Percentiles rank a stretch among this genome's conserved stretches.
These are phyloP conservation scores for Tetraneura akinire DNA, from an alignment of 1,140 invertebrate species.

Conservation along the genomic window DNA sequence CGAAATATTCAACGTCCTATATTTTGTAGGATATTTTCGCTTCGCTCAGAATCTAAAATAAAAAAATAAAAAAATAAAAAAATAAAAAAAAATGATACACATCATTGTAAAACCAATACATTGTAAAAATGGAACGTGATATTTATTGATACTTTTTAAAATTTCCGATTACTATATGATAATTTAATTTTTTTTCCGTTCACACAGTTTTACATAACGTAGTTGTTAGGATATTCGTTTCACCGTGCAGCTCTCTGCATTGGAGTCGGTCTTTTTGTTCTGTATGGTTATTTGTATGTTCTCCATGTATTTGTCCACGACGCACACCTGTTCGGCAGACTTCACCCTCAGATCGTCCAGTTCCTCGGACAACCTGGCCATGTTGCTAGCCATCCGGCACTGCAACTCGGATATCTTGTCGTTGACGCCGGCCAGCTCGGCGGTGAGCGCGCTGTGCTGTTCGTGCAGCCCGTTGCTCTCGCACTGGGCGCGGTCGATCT, in stretches of 20 bases:
- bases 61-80: too few relatives aligned
- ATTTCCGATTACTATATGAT: too few relatives aligned
- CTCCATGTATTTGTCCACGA: constrained; percentile 29
- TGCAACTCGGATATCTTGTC: not conserved
- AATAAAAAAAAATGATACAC: too few relatives aligned
- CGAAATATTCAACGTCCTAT: too few relatives aligned
- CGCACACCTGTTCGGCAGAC: constrained; percentile 11
- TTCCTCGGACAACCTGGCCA: not conserved
- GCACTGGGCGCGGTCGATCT: constrained; percentile 19
- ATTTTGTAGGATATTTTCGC: too few relatives aligned
- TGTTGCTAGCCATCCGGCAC: not conserved
- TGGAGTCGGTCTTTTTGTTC: not conserved
- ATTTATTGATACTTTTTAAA: too few relatives aligned
- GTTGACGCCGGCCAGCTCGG: not conserved
- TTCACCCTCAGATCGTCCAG: not conserved
- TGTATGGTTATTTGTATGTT: constrained; percentile 25
- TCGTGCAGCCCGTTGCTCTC: not conserved
- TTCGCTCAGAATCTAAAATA: too few relatives aligned
- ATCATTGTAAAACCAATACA: too few relatives aligned
- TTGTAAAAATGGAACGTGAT: too few relatives aligned
- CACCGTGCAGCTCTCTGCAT: not conserved
- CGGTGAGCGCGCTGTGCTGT: not conserved
- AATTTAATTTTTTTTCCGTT: too few relatives aligned
- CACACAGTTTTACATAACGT: too few relatives aligned
- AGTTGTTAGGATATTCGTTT: too few relatives aligned